Conservation (phyloP, 2,797 vertebrate species). For the Glyptemys insculpta region DNA sequence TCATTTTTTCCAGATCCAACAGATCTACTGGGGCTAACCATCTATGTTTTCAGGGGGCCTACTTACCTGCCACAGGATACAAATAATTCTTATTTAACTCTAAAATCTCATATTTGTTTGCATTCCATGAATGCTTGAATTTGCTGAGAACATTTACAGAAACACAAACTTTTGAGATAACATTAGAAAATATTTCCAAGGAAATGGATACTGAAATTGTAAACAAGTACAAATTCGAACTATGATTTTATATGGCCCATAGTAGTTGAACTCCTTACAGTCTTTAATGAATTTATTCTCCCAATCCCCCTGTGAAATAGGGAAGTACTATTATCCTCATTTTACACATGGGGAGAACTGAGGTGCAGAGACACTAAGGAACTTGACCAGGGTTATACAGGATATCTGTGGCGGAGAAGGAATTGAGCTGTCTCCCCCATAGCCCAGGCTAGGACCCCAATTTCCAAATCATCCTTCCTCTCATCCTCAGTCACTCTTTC, state of each 20-base stretch:
- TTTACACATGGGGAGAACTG: not conserved
- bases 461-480: not conserved
- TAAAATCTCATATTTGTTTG: not conserved
- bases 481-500: not conserved
- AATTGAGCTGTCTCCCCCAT: not conserved
- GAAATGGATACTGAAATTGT: not conserved
- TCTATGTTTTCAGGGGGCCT: not conserved
- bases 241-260: not conserved
- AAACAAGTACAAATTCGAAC: not conserved
- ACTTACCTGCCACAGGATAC: not conserved
- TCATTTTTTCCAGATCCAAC: not conserved
- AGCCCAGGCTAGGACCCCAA: not conserved
- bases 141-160: not conserved
- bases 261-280: not conserved
- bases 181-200: not conserved
- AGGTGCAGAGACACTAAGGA: not conserved
- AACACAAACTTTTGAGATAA: not conserved
- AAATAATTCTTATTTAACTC: not conserved
- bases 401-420: not conserved
- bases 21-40: not conserved
- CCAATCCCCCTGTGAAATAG: not conserved
- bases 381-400: not conserved
- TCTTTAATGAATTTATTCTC: not conserved
- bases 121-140: not conserved
- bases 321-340: not conserved